phyloP scores from a whole-genome alignment of 2,888 invertebrate genomes.

The Parthenolecanium corni region DNA sequence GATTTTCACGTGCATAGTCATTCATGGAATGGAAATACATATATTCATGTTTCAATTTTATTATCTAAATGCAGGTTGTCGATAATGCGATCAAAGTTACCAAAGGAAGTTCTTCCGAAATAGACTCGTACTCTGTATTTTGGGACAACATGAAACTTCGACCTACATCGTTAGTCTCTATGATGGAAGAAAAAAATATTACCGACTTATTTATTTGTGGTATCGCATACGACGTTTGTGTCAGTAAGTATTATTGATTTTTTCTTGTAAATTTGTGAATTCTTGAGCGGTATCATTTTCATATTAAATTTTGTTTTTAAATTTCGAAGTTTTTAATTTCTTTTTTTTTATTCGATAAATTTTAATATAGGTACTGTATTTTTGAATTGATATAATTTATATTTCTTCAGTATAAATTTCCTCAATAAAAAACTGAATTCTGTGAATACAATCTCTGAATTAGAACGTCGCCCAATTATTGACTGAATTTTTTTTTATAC shows the following conservation, averaged over 20 bases:
- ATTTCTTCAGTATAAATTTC: neutral
- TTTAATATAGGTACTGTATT: no score
- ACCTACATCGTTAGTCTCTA: constrained; percentile 70
- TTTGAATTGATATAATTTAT: no score
- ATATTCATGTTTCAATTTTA: no score
- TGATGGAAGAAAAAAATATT: constrained; percentile 64
- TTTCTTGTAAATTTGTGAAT: neutral
- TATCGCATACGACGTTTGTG: constrained; percentile 89
- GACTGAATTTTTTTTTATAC: no score
- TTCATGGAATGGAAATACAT: no score
- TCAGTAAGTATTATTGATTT: constrained; percentile 47
- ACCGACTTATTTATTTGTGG: constrained; percentile 93
- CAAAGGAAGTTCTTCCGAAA: constrained; percentile 86
- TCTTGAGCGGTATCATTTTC: no score
- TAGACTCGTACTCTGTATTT: constrained; percentile 96
- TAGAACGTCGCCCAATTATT: neutral
- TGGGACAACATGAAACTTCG: constrained; percentile 92
- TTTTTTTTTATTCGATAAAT: neutral
- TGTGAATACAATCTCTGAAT: neutral
- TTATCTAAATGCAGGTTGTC: constrained; percentile 49
- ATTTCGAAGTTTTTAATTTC: no score
- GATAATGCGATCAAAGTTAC: constrained; percentile 69
- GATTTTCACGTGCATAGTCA: no score
- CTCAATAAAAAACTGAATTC: neutral
- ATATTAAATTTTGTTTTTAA: neutral